These are phyloP conservation scores for Dicerorhinus sumatrensis DNA, from an alignment of 2,113 vertebrate species.

Conservation along the genomic window DNA sequence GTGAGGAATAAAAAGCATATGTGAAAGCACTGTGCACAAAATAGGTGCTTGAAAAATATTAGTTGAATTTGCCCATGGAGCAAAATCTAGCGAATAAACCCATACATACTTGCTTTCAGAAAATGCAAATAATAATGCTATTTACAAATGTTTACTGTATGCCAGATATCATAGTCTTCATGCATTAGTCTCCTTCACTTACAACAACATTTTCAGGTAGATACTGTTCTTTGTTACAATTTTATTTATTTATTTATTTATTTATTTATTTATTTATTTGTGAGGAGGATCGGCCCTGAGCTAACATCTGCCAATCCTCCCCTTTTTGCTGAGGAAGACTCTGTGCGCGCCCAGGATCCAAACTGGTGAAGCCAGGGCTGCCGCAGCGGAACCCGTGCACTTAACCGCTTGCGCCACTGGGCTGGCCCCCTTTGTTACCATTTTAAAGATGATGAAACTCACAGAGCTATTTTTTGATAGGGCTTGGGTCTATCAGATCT, in stretches of 20 bases:
- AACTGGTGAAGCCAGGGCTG: too few relatives aligned
- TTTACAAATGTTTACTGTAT: background rate
- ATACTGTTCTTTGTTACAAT: background rate
- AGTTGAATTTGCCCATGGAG: background rate
- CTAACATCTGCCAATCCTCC: too few relatives aligned
- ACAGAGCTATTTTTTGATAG: background rate
- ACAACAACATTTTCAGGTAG: background rate
- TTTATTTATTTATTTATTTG: too few relatives aligned
- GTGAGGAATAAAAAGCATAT: background rate
- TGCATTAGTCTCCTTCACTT: background rate
- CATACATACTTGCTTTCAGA: background rate
- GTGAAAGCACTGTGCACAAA: background rate
- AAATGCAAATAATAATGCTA: background rate
- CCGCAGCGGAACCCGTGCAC: too few relatives aligned
- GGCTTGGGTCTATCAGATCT: background rate
- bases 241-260: background rate
- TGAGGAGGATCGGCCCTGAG: too few relatives aligned
- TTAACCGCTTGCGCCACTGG: too few relatives aligned
- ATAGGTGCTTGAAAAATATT: background rate
- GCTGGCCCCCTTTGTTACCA: background rate
- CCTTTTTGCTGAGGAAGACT: too few relatives aligned
- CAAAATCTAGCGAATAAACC: background rate
- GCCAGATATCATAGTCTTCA: background rate
- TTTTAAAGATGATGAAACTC: slow-evolving; percentile 37
- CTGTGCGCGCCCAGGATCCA: too few relatives aligned